phyloP scores from a whole-genome alignment of 1,140 invertebrate species.

The Drosophila pachea region DNA sequence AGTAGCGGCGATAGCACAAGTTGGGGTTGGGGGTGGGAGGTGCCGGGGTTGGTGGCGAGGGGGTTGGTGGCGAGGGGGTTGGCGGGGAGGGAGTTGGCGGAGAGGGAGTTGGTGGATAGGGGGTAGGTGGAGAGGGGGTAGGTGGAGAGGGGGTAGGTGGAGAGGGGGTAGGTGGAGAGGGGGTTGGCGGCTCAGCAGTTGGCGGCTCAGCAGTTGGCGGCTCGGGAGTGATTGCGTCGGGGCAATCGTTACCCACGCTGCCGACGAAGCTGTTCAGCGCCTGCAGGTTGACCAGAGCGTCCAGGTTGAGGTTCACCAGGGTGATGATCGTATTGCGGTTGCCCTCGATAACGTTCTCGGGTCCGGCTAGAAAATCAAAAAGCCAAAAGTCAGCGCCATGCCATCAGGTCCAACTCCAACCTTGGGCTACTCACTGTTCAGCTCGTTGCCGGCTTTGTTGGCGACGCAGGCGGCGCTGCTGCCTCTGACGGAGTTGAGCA shows the following conservation, averaged over 20 bases:
- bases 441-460: slow-evolving; percentile 12
- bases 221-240: slow-evolving; percentile 1
- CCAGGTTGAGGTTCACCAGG: slow-evolving; percentile 15
- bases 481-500: slow-evolving; percentile 41
- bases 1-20: slow-evolving; percentile 62
- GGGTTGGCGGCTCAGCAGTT: slow-evolving; percentile 18
- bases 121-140: slow-evolving; percentile 18
- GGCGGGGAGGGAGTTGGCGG: slow-evolving; percentile 37
- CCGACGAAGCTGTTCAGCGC: slow-evolving; percentile 23
- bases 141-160: slow-evolving; percentile 17
- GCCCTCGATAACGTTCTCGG: slow-evolving; percentile 15
- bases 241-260: slow-evolving; percentile 26
- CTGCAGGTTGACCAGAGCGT: background rate
- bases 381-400: background rate
- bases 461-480: slow-evolving; percentile 23
- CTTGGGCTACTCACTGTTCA: slow-evolving; percentile 15
- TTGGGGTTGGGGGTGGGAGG: slow-evolving; percentile 57
- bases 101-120: slow-evolving; percentile 7
- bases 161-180: slow-evolving; percentile 12
- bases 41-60: slow-evolving; percentile 26
- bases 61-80: slow-evolving; percentile 26
- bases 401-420: no score
- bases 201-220: slow-evolving; percentile 19
- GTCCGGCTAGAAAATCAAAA: slow-evolving; percentile 14
- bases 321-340: slow-evolving; percentile 12